Evolutionary conservation across 2,888 invertebrate genomes (phyloP).

Genomic region (Thereva unica): DNA sequence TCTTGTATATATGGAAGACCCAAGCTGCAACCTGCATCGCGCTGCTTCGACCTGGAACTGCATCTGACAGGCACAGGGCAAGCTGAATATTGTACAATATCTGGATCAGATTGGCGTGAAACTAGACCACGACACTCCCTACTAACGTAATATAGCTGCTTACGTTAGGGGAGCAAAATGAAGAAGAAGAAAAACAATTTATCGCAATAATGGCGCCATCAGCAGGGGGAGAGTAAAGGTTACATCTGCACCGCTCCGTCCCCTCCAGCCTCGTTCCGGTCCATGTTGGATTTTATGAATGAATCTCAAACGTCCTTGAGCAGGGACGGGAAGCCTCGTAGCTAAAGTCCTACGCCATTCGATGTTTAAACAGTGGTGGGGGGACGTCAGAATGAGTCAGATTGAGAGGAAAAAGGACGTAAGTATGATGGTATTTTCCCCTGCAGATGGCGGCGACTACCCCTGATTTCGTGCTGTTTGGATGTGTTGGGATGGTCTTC

Average conservation of each 20-base stretch:
- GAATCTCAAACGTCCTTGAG: conserved; percentile 40
- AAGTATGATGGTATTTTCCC: background rate
- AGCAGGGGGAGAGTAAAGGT: background rate
- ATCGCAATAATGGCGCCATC: conserved; percentile 19
- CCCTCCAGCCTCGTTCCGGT: background rate
- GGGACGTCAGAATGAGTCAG: too few relatives aligned
- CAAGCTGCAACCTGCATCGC: too few relatives aligned
- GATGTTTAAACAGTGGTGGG: background rate
- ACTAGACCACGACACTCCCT: conserved; percentile 1
- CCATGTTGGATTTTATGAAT: conserved; percentile 38
- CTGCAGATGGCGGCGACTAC: conserved; percentile 23
- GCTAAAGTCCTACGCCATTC: background rate
- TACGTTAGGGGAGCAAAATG: background rate
- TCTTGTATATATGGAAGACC: too few relatives aligned
- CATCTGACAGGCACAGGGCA: too few relatives aligned
- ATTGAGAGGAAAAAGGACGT: background rate
- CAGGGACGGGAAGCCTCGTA: background rate
- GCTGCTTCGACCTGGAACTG: too few relatives aligned
- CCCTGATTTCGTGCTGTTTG: background rate
- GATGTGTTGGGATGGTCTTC: background rate
- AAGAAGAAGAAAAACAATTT: background rate
- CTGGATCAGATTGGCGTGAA: background rate
- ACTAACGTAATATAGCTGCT: too few relatives aligned
- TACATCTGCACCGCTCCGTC: background rate
- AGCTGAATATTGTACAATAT: too few relatives aligned